Base-by-base conservation (phyloP, 1,140 invertebrate species). In the Sarcophaga bullata region DNA sequence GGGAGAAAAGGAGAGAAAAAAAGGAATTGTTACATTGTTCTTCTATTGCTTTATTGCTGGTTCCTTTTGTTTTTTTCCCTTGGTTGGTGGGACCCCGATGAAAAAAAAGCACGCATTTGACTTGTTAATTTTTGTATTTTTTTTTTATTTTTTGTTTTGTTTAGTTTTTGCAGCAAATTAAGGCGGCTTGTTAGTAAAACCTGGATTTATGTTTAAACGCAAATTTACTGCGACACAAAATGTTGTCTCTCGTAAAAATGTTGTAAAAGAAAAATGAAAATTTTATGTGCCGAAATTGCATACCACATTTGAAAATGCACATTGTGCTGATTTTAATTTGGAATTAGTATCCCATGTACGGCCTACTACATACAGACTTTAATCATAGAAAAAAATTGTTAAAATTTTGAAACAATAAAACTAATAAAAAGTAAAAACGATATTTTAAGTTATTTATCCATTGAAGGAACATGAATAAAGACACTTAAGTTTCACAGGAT, bases 141-240 rank as follows among this genome's bases (percentile, higher is more conserved):
- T 68, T n/a, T n/a, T 68, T 17, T 68, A 10, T 11, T 62, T 19
- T 68, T 68, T 68, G 62, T n/a, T 2, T 68, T 68, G 19, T 68
- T 37, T 37, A 37, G 25, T 37, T 37, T 37, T 19, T 19, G 62
- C 54, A 58, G 54, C 62, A 68, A 68, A 68, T 68, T 68, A 68
- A 68, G 62, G 62, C 62, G 62, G 62, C 62, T 68, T 68, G 62
- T 68, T 68, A 68, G 62, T 68, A 25, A 68, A 68, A 68, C 62
- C 62, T 68, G 62, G 62, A 68, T 68, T 68, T 68, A 68, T 68
- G n/a, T 68, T 68, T 68, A 68, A 68, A 68, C n/a, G 62, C 62
- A 68, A 68, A 68, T 68, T 68, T 68, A 68, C 62, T 68, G 62
- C 62, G 62, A 68, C 62, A 68, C n/a, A 68, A 58, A 17, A 68